A percentile compares a stretch with the other conserved stretches of the same genome.
Conservation (phyloP, 2,113 vertebrate genomes). For the Xenopus laevis region DNA sequence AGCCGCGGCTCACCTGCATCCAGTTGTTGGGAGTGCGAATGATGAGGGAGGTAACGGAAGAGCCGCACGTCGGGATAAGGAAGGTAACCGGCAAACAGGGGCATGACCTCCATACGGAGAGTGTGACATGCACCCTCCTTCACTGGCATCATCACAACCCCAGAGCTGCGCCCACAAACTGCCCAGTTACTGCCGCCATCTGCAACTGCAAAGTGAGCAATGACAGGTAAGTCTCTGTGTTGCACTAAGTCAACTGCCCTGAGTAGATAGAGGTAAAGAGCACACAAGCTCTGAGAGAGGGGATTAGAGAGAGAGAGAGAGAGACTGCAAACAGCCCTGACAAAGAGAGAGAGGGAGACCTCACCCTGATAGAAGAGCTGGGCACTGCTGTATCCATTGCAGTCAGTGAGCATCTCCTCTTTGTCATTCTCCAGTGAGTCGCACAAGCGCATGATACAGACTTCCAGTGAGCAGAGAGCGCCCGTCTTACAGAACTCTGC, state of each 20-base stretch:
- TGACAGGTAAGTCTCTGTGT: no score
- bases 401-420: conserved; percentile 77
- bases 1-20: conserved; percentile 76
- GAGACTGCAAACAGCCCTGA: no score
- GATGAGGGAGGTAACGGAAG: conserved; percentile 90
- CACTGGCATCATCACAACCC: conserved; percentile 87
- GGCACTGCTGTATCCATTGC: conserved; percentile 74
- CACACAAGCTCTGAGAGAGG: no score
- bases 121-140: conserved; percentile 59
- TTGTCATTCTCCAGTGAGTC: conserved; percentile 76
- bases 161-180: conserved; percentile 94
- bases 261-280: no score
- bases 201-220: conserved; percentile 71
- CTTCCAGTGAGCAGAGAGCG: conserved; percentile 83
- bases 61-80: conserved; percentile 89
- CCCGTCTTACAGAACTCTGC: conserved; percentile 83
- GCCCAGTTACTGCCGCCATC: conserved; percentile 98
- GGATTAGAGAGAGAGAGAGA: no score
- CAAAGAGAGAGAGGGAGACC: conserved; percentile 1
- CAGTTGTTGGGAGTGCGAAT: conserved; percentile 76
- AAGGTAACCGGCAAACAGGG: conserved; percentile 89
- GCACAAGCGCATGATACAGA: conserved; percentile 80
- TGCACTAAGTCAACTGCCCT: no score
- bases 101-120: background rate
- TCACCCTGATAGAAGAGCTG: conserved; percentile 95